phyloP scores from a whole-genome alignment of 2,797 vertebrate genomes.

The Serranus cabrilla region DNA sequence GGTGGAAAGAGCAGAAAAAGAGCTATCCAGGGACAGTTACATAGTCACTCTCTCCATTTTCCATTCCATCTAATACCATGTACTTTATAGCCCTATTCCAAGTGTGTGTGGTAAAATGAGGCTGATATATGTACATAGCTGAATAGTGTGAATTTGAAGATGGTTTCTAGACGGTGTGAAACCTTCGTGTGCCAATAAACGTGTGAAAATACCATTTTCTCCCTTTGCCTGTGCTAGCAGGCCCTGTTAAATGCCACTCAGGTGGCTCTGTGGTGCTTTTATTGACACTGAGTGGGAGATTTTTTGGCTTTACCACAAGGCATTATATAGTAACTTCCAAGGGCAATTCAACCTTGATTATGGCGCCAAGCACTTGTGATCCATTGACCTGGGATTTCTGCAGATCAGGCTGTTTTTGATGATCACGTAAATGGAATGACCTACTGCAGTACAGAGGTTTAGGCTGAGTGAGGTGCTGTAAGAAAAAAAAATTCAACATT shows the following conservation, averaged over 20 bases:
- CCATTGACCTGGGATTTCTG: not conserved
- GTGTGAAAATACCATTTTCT: conserved; percentile 34
- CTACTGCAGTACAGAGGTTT: not conserved
- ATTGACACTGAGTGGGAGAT: conserved; percentile 25
- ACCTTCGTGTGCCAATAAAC: conserved; percentile 35
- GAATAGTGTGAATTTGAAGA: conserved; percentile 45
- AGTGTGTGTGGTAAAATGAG: conserved; percentile 24
- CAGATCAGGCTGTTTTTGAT: conserved; percentile 22
- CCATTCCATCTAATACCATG: conserved; percentile 1
- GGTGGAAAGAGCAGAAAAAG: conserved; percentile 1
- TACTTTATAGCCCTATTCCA: conserved; percentile 22
- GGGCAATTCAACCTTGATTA: conserved; percentile 49
- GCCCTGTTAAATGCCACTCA: conserved; percentile 28
- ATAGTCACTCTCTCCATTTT: conserved; percentile 21
- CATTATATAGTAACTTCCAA: conserved; percentile 26
- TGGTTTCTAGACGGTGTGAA: conserved; percentile 2
- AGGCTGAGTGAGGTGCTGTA: not conserved
- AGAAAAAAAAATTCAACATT: not conserved
- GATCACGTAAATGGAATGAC: conserved; percentile 2
- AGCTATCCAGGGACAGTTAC: conserved; percentile 8
- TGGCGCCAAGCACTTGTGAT: conserved; percentile 14
- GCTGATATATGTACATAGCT: conserved; percentile 29
- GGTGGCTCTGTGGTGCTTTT: conserved; percentile 30
- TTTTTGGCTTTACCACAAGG: conserved; percentile 23
- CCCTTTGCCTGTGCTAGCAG: not conserved